Conservation (phyloP, 2,113 vertebrate genomes). For the Sinocyclocheilus rhinocerous region DNA sequence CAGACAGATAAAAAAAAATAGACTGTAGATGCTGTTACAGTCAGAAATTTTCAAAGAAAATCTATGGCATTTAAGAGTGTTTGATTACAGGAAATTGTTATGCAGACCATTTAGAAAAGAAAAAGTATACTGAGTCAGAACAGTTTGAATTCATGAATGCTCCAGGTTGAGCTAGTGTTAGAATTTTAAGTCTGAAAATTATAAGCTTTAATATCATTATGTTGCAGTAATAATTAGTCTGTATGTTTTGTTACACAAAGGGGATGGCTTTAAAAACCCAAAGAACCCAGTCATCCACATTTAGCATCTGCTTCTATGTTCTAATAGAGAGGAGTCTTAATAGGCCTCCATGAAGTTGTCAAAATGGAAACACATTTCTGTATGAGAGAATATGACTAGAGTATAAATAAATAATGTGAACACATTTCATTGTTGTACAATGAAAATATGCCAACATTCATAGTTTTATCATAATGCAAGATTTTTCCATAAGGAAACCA, state of each 20-base stretch:
- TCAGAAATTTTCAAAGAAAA: neutral
- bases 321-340: neutral
- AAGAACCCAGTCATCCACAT: neutral
- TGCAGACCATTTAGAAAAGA: neutral
- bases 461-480: neutral
- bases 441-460: neutral
- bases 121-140: neutral
- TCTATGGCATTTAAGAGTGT: neutral
- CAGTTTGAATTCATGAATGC: neutral
- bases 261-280: neutral
- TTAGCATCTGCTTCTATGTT: neutral
- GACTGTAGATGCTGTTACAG: neutral
- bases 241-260: neutral
- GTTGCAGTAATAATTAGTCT: neutral
- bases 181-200: neutral
- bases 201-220: neutral
- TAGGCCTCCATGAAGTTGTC: neutral
- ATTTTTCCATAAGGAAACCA: neutral
- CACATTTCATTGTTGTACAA: neutral
- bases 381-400: neutral
- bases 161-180: neutral
- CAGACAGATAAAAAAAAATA: neutral
- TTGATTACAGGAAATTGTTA: neutral
- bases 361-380: conserved; percentile 17
- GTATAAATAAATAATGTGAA: conserved; percentile 8